These are phyloP conservation scores for Scatophagus argus DNA, from an alignment of 2,113 vertebrate genomes.

Conservation along the genomic window DNA sequence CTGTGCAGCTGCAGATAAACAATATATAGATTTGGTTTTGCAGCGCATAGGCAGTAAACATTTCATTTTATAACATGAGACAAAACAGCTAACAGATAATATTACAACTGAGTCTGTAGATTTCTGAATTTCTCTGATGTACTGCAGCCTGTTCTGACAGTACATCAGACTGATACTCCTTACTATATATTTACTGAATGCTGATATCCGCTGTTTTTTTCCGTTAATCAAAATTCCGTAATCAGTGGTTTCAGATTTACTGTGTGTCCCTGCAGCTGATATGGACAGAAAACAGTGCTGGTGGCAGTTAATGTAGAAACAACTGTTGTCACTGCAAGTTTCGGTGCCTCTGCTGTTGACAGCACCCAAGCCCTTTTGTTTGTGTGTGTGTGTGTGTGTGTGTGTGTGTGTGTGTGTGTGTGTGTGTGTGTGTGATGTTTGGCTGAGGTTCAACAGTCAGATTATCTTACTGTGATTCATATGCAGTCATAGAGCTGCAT, in stretches of 20 bases:
- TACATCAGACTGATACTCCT: neutral
- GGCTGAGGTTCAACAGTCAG: conserved; percentile 44
- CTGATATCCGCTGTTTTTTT: neutral
- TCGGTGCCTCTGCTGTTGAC: neutral
- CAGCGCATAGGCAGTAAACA: neutral
- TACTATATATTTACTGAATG: neutral
- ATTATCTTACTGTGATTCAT: conserved; percentile 51
- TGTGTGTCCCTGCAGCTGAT: neutral
- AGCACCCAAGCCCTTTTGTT: conserved; percentile 1
- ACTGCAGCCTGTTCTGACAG: neutral
- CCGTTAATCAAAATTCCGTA: no score
- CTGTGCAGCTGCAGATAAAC: neutral
- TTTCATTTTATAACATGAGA: neutral
- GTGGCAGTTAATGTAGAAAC: neutral
- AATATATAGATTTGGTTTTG: neutral
- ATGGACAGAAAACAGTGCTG: neutral
- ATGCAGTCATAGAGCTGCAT: conserved; percentile 37
- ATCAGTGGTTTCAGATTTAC: neutral
- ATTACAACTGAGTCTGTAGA: neutral
- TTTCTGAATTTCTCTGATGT: neutral
- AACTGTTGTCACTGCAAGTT: conserved; percentile 6
- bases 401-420: conserved; percentile 14
- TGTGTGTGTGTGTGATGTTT: conserved; percentile 3
- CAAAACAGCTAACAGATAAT: neutral
- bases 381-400: conserved; percentile 7